Conservation (phyloP, 2,888 invertebrate genomes). For the Thysanoteuthis rhombus region DNA sequence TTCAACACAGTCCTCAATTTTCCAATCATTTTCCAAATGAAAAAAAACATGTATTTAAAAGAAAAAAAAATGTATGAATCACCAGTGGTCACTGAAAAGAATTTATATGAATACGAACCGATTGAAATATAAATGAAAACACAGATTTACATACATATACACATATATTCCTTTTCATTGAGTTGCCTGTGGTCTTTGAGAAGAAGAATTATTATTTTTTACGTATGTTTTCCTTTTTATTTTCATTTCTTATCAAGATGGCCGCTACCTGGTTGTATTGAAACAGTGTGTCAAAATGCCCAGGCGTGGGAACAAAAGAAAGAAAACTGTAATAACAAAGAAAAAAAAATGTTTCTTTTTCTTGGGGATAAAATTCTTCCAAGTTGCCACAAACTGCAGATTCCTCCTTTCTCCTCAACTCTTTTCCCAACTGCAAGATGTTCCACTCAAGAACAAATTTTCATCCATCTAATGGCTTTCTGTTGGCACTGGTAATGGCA, state of each 20-base stretch:
- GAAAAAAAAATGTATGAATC: too few relatives aligned
- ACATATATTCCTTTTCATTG: too few relatives aligned
- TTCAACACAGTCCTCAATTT: too few relatives aligned
- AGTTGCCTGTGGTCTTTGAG: too few relatives aligned
- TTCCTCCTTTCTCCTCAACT: background rate
- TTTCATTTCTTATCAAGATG: background rate
- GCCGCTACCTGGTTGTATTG: background rate
- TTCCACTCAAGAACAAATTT: background rate
- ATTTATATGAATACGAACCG: too few relatives aligned
- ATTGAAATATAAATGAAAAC: too few relatives aligned
- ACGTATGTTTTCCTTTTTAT: background rate
- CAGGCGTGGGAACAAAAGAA: background rate
- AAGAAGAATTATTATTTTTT: background rate
- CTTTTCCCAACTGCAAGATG: constrained; percentile 12
- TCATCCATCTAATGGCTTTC: constrained; percentile 12
- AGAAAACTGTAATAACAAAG: background rate
- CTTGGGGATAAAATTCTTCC: background rate
- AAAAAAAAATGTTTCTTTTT: background rate
- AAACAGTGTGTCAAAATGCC: background rate
- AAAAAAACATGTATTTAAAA: too few relatives aligned
- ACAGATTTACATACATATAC: too few relatives aligned
- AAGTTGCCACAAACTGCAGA: constrained; percentile 12
- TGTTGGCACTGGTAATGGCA: background rate
- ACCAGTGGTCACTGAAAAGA: too few relatives aligned
- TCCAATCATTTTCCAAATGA: too few relatives aligned